Evolutionary conservation across 2,113 vertebrate species (phyloP), one percentile per base, ranked within the genome.

Genomic region (Serilophus lunatus): DNA sequence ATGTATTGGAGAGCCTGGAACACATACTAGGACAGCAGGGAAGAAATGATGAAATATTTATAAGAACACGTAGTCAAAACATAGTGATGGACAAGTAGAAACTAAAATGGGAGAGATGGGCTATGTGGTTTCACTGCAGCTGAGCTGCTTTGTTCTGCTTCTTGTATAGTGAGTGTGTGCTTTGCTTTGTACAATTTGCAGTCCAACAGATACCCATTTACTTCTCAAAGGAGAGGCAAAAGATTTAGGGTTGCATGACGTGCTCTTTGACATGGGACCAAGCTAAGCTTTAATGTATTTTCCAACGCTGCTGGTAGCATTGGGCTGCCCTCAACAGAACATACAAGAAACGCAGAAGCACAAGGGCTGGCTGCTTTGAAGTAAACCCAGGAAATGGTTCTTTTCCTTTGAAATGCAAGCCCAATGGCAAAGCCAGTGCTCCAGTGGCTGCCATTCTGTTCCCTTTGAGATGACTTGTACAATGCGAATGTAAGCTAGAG

Each of bases 351-450:
- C 38, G 64, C 42, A 82, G 78, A 83, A 42, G 44, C 28, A 69
- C 6, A 35, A 50, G 40, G 33, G 13, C 44, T 86, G 44, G 8
- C 13, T 64, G 49, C 68, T 94, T 94, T 95, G 77, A 90, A 76
- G 42, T 77, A 71, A 72, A 47, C 44, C 47, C 12, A 13, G 35
- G 76, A 94, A 95, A 70, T 53, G 19, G 13, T 60, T 87, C 29
- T 68, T 76, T 49, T 69, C 18, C 45, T 91, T 72, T 90, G 84
- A 96, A 92, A 92, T 87, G 78, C 38, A 92, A 96, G 80, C 68
- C 10, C 56, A 56, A 6, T 31, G 33, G 69, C 5, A 23, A 86
- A 89, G 71, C 56, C 47, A 75, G 11, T 68, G 51, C 64, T 84
- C 29, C 18, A 44, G 74, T 72, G 70, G 50, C 57, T 94, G 50